Evolutionary conservation across 2,113 vertebrate genomes (phyloP).

Genomic region (Lampris megalopsis): DNA sequence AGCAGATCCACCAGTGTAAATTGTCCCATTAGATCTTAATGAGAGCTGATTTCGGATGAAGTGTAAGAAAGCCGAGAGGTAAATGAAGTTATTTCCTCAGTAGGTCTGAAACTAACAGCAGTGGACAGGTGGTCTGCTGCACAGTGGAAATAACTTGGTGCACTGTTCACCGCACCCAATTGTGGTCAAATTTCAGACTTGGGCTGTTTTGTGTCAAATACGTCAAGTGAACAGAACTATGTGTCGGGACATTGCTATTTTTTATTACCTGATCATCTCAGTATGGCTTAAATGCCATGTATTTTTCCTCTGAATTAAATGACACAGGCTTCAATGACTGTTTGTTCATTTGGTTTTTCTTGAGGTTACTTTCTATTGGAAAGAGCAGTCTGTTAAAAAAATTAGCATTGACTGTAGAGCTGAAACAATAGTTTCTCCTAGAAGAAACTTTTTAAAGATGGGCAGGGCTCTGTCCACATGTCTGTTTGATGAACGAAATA

Average conservation of each 20-base stretch:
- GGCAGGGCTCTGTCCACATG: slow-evolving; percentile 14
- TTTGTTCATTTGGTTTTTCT: slow-evolving; percentile 20
- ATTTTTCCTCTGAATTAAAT: slow-evolving; percentile 24
- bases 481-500: slow-evolving; percentile 60
- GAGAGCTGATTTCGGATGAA: slow-evolving; percentile 60
- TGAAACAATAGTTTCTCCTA: slow-evolving; percentile 39
- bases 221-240: slow-evolving; percentile 12
- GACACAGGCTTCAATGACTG: slow-evolving; percentile 13
- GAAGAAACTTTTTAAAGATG: slow-evolving; percentile 41
- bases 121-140: slow-evolving; percentile 40
- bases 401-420: slow-evolving; percentile 27
- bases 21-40: slow-evolving; percentile 48
- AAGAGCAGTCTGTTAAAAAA: slow-evolving; percentile 9
- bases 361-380: background rate
- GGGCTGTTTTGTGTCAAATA: slow-evolving; percentile 27
- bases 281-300: slow-evolving; percentile 8
- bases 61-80: slow-evolving; percentile 67
- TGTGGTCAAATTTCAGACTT: slow-evolving; percentile 21
- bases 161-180: slow-evolving; percentile 12
- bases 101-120: slow-evolving; percentile 53
- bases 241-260: slow-evolving; percentile 16
- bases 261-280: slow-evolving; percentile 38
- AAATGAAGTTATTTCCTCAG: slow-evolving; percentile 69
- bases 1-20: slow-evolving; percentile 22
- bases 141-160: slow-evolving; percentile 17